phyloP scores from a whole-genome alignment of 2,888 invertebrate species.

The Tillus elongatus region DNA sequence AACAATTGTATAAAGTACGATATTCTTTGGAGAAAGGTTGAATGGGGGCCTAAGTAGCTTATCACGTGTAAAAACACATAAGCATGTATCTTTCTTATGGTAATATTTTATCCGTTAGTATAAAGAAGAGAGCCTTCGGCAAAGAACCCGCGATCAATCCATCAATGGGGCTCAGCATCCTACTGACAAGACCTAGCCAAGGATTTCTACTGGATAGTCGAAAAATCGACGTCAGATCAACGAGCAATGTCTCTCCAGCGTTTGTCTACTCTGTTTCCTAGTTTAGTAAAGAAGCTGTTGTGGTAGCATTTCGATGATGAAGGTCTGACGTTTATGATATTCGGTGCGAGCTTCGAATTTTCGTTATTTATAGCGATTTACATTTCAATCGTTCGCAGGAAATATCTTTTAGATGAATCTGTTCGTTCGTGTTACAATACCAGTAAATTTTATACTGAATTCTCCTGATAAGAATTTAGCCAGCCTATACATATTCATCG shows the following conservation, averaged over 20 bases:
- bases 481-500: no score
- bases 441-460: no score
- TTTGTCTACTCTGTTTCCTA: no score
- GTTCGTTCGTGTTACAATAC: no score
- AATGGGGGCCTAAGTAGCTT: conserved; percentile 19
- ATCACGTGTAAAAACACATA: conserved; percentile 26
- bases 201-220: conserved; percentile 36
- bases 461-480: no score
- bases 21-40: no score
- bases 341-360: no score
- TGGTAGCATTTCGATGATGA: conserved; percentile 25
- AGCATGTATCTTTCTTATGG: conserved; percentile 28
- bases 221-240: conserved; percentile 31
- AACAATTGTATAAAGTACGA: no score
- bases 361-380: conserved; percentile 32
- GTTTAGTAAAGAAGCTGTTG: not conserved
- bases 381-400: no score
- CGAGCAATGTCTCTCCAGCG: conserved; percentile 24
- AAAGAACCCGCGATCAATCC: conserved; percentile 30
- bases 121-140: conserved; percentile 17
- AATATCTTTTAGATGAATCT: no score
- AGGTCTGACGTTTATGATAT: conserved; percentile 35
- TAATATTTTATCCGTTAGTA: conserved; percentile 28
- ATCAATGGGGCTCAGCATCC: conserved; percentile 36
- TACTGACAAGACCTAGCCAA: conserved; percentile 34